phyloP scores from a whole-genome alignment of 2,888 invertebrate genomes.

The Meganola albula region DNA sequence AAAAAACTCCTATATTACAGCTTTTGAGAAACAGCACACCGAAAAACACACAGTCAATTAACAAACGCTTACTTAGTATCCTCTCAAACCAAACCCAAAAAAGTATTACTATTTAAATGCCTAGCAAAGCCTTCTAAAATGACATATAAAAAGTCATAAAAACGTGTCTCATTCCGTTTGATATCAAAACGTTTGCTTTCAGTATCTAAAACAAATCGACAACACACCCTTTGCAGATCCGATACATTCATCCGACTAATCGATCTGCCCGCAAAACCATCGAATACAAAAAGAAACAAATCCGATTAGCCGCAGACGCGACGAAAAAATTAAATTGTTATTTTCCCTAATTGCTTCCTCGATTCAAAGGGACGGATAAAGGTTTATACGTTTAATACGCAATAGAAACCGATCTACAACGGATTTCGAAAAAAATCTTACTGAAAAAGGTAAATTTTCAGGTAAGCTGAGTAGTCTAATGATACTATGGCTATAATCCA shows the following conservation, averaged over 20 bases:
- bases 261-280: conserved; percentile 33
- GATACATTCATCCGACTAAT: conserved; percentile 40
- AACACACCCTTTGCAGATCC: conserved; percentile 32
- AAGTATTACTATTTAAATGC: no score
- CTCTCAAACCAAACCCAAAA: no score
- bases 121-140: no score
- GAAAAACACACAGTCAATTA: no score
- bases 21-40: no score
- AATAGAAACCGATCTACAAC: conserved; percentile 47
- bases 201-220: no score
- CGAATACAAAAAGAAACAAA: conserved; percentile 29
- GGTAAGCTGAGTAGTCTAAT: conserved; percentile 67
- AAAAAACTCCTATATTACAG: no score
- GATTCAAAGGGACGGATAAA: conserved; percentile 36
- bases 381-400: conserved; percentile 43
- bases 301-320: conserved; percentile 35
- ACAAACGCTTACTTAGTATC: no score
- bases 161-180: no score
- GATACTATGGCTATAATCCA: conserved; percentile 75
- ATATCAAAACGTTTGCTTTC: no score
- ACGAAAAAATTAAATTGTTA: conserved; percentile 48
- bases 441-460: conserved; percentile 55
- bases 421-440: conserved; percentile 31
- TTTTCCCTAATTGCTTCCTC: conserved; percentile 52
- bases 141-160: no score